Evolutionary conservation across 1,140 invertebrate genomes (phyloP), one percentile per base, ranked within the genome.

Genomic region (Drosophila athabasca): DNA sequence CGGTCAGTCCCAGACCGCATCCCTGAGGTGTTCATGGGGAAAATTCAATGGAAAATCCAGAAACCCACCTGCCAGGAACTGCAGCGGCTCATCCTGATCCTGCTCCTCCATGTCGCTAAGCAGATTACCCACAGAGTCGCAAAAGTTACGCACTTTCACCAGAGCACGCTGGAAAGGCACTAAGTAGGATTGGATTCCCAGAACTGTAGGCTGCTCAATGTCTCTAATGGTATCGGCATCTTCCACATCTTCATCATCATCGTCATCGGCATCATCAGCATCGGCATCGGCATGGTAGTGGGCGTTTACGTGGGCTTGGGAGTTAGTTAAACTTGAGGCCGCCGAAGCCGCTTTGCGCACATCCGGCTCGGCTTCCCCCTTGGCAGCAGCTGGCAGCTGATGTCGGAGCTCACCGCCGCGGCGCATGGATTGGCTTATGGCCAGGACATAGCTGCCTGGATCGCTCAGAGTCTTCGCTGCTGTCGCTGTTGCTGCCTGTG

Each of bases 351-450:
- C 54, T 41, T 66, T 24, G 29, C 43, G 68, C 22, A 54, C 74
- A 82, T 85, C 81, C 81, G 77, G 68, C 61, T 61, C 45, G 59
- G 3, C 48, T 54, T 61, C 51, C 65, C 58, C 53, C 45, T 87
- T 62, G 55, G 65, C 31, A 11, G 31, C 26, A 13, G 31, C 22
- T 8, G 83, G 52, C 75, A 83, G 62, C 67, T 76, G 77, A 19
- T 59, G 75, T 13, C 62, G 61, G 15, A 50, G 39, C 39, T 62
- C 50, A 26, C 64, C 76, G 7, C 77, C 76, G 9, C 77, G 71
- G 2, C 78, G 76, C 69, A 87, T 75, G 35, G 84, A 46, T 41
- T 79, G 84, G 52, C 83, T 79, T 52, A 88, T 83, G 65, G 83
- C 83, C 49, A 88, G 61, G 45, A 88, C 79, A 58, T 88, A 88